Evolutionary conservation across 2,113 vertebrate genomes (phyloP).

Genomic region (Zonotrichia leucophrys): DNA sequence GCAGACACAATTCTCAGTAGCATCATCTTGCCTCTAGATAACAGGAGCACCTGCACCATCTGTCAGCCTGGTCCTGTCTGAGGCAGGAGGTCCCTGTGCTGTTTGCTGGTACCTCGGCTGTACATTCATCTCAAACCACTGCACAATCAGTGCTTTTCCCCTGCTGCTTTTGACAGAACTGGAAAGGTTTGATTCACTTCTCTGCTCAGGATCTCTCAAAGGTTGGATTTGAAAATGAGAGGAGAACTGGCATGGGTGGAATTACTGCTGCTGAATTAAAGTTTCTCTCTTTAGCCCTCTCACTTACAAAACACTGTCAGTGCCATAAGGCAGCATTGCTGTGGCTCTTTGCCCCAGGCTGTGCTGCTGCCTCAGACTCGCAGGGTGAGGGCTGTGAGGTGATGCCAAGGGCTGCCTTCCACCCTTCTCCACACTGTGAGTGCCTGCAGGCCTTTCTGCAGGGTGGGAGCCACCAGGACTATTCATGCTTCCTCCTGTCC

Average conservation of each 20-base stretch:
- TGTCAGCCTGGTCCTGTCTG: background rate
- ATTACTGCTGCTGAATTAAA: background rate
- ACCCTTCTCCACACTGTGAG: background rate
- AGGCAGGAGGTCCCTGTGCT: background rate
- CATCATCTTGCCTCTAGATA: background rate
- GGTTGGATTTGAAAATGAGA: background rate
- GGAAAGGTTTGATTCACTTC: background rate
- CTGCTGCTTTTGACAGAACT: background rate
- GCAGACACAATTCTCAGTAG: background rate
- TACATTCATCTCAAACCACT: background rate
- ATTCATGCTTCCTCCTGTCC: slow-evolving; percentile 19
- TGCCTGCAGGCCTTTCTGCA: background rate
- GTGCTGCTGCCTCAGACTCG: background rate
- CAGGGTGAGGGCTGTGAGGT: background rate
- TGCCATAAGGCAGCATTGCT: background rate
- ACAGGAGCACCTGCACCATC: background rate
- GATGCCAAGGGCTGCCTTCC: background rate
- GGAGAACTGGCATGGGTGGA: background rate
- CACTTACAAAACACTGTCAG: background rate
- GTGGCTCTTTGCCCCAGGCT: background rate
- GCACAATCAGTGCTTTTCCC: background rate
- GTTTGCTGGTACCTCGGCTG: background rate
- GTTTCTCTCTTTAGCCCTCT: background rate
- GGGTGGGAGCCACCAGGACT: background rate
- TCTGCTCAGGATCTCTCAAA: background rate